phyloP scores from a whole-genome alignment of 1,140 invertebrate genomes.

The Brachionus asplanchnoidis region DNA sequence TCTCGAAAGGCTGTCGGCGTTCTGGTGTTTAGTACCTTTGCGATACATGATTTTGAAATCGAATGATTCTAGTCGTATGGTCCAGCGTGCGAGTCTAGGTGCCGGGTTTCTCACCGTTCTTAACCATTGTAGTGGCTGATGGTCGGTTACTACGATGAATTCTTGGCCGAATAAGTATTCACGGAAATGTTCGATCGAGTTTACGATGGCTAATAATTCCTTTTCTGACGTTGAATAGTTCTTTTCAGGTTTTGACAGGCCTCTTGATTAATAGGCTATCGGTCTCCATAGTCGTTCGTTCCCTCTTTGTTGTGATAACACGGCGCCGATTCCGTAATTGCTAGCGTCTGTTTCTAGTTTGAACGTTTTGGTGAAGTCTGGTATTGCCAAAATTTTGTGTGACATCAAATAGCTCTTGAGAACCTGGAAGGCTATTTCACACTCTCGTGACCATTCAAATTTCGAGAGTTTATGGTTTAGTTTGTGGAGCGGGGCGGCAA shows the following conservation, averaged over 20 bases:
- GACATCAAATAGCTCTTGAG: no score
- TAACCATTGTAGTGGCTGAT: conserved; percentile 56
- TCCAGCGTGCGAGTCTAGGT: background rate
- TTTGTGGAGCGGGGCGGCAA: no score
- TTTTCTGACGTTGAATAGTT: conserved; percentile 51
- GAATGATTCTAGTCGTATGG: background rate
- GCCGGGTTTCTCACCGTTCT: conserved; percentile 43
- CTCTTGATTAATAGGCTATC: background rate
- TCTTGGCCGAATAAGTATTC: conserved; percentile 54
- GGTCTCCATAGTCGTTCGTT: background rate
- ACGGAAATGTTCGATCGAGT: conserved; percentile 53
- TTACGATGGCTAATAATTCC: conserved; percentile 53
- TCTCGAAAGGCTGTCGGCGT: background rate
- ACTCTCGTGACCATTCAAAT: no score
- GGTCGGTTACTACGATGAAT: conserved; percentile 58
- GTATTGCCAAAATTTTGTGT: no score
- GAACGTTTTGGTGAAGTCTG: no score
- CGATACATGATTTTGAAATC: conserved; percentile 5
- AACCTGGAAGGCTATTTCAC: no score
- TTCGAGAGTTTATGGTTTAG: no score
- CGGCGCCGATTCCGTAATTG: background rate
- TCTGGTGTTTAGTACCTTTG: background rate
- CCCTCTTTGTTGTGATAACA: background rate
- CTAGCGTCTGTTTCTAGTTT: no score
- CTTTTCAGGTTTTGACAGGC: conserved; percentile 44